Evolutionary conservation across 2,113 vertebrate species (phyloP).

Genomic region (Pimephales promelas): DNA sequence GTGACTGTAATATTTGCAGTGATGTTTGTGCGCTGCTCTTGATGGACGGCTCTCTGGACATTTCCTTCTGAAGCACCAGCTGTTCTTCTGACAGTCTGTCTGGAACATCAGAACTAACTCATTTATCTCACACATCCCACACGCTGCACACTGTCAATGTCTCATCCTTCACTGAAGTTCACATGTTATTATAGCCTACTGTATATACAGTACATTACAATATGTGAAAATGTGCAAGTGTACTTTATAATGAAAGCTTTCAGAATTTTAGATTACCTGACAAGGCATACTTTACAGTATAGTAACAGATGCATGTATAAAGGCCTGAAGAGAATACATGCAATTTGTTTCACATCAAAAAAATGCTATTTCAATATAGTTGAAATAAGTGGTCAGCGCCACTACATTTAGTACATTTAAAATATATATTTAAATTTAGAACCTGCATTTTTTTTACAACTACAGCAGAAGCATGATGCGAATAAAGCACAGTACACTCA

Average conservation of each 20-base stretch:
- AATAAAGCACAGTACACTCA: too few species aligned
- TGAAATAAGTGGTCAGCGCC: too few species aligned
- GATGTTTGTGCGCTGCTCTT: slow-evolving; percentile 6
- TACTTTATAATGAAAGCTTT: too few species aligned
- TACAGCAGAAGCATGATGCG: not conserved
- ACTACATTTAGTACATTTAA: too few species aligned
- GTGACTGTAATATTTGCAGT: not conserved
- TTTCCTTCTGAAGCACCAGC: slow-evolving; percentile 37
- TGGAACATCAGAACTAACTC: slow-evolving; percentile 37
- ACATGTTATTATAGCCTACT: not conserved
- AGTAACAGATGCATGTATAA: not conserved
- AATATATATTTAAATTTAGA: too few species aligned
- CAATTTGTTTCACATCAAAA: not conserved
- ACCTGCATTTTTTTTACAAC: not conserved
- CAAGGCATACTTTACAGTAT: not conserved
- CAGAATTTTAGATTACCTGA: too few species aligned
- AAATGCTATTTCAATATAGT: too few species aligned
- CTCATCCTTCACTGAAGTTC: not conserved
- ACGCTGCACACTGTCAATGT: not conserved
- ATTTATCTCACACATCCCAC: slow-evolving; percentile 32
- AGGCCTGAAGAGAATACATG: not conserved
- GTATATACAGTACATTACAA: not conserved
- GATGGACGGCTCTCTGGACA: slow-evolving; percentile 16
- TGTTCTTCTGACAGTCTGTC: slow-evolving; percentile 50
- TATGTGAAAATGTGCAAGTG: too few species aligned